phyloP scores from a whole-genome alignment of 2,113 vertebrate genomes.

The Grantiella picta region DNA sequence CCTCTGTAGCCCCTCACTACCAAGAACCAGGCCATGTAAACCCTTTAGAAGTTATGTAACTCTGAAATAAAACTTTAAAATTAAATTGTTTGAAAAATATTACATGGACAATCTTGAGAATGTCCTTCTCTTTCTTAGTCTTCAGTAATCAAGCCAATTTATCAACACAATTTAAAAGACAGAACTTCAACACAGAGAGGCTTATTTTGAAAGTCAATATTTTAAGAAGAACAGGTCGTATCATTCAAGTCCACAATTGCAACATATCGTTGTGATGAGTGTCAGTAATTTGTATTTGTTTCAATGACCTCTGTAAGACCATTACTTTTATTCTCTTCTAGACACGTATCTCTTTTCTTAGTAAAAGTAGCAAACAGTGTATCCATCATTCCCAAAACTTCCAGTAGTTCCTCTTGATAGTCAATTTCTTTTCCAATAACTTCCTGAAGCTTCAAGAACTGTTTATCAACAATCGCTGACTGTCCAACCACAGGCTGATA shows the following conservation, averaged over 20 bases:
- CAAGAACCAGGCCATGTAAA: background rate
- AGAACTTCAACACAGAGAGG: background rate
- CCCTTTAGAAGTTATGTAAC: background rate
- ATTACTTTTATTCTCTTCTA: constrained; percentile 30
- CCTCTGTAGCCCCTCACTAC: background rate
- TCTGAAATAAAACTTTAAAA: constrained; percentile 1
- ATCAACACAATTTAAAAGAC: background rate
- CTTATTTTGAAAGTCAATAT: background rate
- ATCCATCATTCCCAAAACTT: constrained; percentile 96
- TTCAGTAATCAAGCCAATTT: background rate
- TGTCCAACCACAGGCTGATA: constrained; percentile 85
- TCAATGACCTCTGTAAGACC: constrained; percentile 27
- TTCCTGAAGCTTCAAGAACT: constrained; percentile 86
- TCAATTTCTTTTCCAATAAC: constrained; percentile 87
- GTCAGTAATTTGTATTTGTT: background rate
- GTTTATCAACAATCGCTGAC: constrained; percentile 86
- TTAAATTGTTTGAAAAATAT: background rate
- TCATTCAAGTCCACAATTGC: background rate
- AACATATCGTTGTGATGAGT: background rate
- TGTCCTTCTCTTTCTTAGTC: background rate
- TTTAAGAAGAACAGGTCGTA: background rate
- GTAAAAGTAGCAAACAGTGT: constrained; percentile 89
- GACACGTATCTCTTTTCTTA: constrained; percentile 67
- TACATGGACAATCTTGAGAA: background rate
- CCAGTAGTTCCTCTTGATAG: constrained; percentile 89